phyloP scores from a whole-genome alignment of 2,113 vertebrate species.

The Rhodinocichla rosea region DNA sequence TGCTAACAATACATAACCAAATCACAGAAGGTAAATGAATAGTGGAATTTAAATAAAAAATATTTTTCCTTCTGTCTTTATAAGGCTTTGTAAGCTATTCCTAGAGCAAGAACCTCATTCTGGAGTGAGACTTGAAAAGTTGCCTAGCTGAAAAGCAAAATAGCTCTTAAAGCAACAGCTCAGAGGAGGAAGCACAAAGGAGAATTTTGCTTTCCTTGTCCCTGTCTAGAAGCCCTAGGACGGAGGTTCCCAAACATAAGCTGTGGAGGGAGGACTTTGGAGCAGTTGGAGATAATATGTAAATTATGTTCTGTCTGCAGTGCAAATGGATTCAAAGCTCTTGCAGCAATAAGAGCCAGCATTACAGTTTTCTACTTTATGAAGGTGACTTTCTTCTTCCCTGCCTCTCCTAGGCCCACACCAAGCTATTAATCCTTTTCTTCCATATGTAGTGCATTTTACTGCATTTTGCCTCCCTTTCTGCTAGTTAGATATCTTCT shows the following conservation, averaged over 20 bases:
- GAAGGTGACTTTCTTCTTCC: neutral
- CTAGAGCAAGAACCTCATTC: neutral
- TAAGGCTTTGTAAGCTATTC: neutral
- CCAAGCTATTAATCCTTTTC: neutral
- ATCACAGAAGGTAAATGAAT: neutral
- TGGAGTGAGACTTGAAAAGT: neutral
- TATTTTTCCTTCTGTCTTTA: neutral
- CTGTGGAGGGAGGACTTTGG: accelerated
- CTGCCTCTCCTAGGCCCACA: neutral
- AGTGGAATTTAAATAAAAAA: neutral
- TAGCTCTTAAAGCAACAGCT: neutral
- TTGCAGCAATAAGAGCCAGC: neutral
- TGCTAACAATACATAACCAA: neutral
- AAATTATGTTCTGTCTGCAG: neutral
- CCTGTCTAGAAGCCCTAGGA: neutral
- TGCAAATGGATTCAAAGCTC: neutral
- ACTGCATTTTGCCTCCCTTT: neutral
- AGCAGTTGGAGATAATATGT: neutral
- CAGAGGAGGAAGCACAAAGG: neutral
- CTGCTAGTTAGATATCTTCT: neutral
- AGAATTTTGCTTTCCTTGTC: neutral
- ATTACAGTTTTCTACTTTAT: neutral
- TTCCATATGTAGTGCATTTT: neutral
- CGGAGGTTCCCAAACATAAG: neutral
- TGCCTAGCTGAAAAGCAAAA: neutral